Conservation (phyloP, 2,888 invertebrate genomes). For the Synergus gifuensis region DNA sequence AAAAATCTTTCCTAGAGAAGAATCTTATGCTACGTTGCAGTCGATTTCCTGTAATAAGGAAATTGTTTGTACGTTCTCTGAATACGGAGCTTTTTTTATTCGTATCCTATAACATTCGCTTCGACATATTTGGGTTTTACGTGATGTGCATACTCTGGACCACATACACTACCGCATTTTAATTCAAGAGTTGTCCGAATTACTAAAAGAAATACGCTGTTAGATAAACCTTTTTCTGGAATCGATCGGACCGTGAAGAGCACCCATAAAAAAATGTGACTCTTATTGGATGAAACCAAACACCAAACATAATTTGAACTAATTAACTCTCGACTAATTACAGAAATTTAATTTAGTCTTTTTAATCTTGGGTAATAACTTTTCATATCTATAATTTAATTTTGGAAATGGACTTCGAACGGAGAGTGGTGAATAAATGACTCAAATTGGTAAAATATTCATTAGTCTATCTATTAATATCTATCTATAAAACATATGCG, state of each 20-base stretch:
- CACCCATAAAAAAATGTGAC: background rate
- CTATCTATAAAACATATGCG: too few relatives aligned
- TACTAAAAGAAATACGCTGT: conserved; percentile 11
- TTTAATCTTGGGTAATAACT: background rate
- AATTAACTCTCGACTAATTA: background rate
- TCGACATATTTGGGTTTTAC: conserved; percentile 37
- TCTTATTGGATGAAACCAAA: background rate
- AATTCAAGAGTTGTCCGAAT: conserved; percentile 18
- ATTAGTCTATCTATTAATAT: too few relatives aligned
- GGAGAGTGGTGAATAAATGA: too few relatives aligned
- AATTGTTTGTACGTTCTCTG: conserved; percentile 18
- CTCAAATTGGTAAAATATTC: too few relatives aligned
- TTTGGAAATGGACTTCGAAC: too few relatives aligned
- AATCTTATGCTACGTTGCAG: conserved; percentile 21
- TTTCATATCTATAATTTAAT: too few relatives aligned
- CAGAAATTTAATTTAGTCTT: background rate
- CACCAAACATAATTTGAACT: background rate
- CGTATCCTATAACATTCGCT: conserved; percentile 37
- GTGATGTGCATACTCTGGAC: conserved; percentile 16
- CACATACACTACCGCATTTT: conserved; percentile 22
- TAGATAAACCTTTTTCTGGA: conserved; percentile 3
- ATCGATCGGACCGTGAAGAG: conserved; percentile 1
- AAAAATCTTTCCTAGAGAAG: conserved; percentile 15
- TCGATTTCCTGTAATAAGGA: conserved; percentile 28
- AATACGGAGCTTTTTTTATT: conserved; percentile 21